Percentiles rank a stretch among this genome's conserved stretches.
phyloP scores from a whole-genome alignment of 2,888 invertebrate genomes.

The Polydrusus cervinus region DNA sequence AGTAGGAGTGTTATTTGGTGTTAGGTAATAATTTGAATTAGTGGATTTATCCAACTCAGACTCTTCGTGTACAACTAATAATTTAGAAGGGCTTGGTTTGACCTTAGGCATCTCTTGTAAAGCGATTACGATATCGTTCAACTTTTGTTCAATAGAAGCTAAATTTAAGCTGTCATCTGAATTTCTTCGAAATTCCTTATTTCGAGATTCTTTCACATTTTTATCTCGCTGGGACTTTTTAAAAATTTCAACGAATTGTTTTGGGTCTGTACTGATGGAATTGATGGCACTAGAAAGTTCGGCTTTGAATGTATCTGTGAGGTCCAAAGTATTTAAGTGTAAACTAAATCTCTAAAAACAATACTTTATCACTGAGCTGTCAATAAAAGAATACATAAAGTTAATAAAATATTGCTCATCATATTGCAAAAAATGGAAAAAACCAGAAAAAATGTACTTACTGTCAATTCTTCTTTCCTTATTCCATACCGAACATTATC shows the following conservation, averaged over 20 bases:
- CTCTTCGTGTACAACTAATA: too few species aligned
- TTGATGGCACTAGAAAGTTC: not conserved
- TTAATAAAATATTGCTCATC: too few species aligned
- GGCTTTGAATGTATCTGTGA: not conserved
- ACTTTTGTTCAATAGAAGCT: not conserved
- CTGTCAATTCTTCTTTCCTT: too few species aligned
- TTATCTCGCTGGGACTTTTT: not conserved
- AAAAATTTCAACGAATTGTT: not conserved
- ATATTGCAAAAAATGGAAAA: too few species aligned
- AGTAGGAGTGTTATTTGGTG: too few species aligned
- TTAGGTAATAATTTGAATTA: too few species aligned
- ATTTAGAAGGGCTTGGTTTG: not conserved
- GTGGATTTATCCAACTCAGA: too few species aligned
- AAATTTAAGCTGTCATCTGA: not conserved
- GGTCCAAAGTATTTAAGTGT: not conserved
- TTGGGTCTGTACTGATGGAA: not conserved
- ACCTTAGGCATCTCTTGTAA: not conserved
- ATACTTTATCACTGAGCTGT: too few species aligned
- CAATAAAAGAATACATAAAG: too few species aligned
- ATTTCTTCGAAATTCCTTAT: not conserved
- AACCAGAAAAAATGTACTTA: not conserved
- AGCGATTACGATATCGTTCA: not conserved
- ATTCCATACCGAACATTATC: too few species aligned
- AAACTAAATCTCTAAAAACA: not conserved
- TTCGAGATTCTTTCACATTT: not conserved